Evolutionary conservation across 2,797 vertebrate species (phyloP), one percentile per base, ranked within the genome.

Genomic region (Holocentrus rufus): DNA sequence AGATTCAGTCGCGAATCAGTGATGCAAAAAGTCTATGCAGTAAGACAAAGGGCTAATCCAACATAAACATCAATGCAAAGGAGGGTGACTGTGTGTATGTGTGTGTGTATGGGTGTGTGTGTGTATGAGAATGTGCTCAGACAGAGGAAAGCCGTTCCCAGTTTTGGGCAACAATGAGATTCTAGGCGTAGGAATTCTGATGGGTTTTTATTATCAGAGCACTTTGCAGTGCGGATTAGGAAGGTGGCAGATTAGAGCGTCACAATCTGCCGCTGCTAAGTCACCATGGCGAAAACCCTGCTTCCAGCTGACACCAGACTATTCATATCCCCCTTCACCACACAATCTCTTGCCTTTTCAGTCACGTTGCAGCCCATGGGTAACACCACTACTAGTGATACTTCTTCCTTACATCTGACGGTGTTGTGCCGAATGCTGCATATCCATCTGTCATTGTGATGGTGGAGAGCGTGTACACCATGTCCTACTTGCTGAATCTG

Each of bases 211-310:
- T 84, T 75, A 89, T 90, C 84, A 75, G 73, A 81, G 76, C 76
- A 82, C 77, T 83, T 79, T 86, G 79, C 88, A 47, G 84, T 55
- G 65, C 78, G 89, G 90, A 91, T 92, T 91, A 92, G 49, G 74
- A 84, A 86, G 72, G 77, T 84, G 80, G 81, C 82, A 90, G 89
- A 92, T 92, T 89, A 90, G 69, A 90, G 85, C 76, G 68, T 66
- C 58, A 57, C 67, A 87, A 87, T 85, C 83, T 66, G 59, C 82
- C 73, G 85, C 85, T 83, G 78, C 74, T 90, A 86, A 91, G 18
- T 87, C 88, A 87, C 76, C 76, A 69, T 87, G 80, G 81, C 60
- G 54, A 83, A 90, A 81, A 82, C 82, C 80, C 79, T 66, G 77
- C 82, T 87, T 90, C 86, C 63, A 88, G 82, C 85, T 80, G 82